These are phyloP conservation scores for Dichetophora obliterata DNA, from an alignment of 2,888 invertebrate species.

Conservation along the genomic window DNA sequence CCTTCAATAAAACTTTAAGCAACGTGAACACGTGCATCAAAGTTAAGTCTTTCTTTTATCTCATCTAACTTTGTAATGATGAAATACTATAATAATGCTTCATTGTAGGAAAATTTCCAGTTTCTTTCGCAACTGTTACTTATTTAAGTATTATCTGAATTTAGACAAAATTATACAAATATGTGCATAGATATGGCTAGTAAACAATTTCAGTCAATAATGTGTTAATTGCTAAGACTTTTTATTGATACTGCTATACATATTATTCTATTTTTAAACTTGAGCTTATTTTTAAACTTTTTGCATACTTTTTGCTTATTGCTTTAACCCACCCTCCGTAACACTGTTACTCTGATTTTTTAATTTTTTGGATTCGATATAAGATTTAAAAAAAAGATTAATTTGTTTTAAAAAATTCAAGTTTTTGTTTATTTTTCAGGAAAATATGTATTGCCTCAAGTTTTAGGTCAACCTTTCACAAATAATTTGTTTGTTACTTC, in stretches of 20 bases:
- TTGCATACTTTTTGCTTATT: not conserved
- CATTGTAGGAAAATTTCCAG: conserved; percentile 6
- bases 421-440: too few relatives aligned
- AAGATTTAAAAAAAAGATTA: too few relatives aligned
- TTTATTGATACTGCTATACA: not conserved
- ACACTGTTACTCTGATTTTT: too few relatives aligned
- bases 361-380: too few relatives aligned
- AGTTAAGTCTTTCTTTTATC: not conserved
- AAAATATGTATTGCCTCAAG: too few relatives aligned
- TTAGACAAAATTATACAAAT: not conserved
- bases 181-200: not conserved
- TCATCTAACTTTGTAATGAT: not conserved
- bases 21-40: not conserved
- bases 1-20: too few relatives aligned
- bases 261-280: not conserved
- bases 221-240: not conserved
- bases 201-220: not conserved
- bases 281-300: not conserved
- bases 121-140: not conserved
- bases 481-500: too few relatives aligned
- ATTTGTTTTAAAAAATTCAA: too few relatives aligned
- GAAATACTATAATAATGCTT: not conserved
- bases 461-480: too few relatives aligned
- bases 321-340: too few relatives aligned
- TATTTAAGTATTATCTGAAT: not conserved